A percentile compares a stretch with the other conserved stretches of the same genome.
phyloP scores from a whole-genome alignment of 2,888 invertebrate species.

The Cephus rjabovi region DNA sequence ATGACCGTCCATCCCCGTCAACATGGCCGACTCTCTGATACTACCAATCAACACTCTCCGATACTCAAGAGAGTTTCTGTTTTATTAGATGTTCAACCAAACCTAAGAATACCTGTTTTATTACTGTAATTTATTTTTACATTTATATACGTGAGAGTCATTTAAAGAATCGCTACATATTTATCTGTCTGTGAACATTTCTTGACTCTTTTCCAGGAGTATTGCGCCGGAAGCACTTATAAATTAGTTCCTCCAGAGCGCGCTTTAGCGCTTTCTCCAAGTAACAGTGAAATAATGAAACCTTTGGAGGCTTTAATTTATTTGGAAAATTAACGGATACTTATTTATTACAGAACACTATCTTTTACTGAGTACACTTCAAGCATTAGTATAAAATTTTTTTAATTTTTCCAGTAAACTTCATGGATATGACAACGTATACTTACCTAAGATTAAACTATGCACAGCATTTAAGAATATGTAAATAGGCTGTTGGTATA shows the following conservation, averaged over 20 bases:
- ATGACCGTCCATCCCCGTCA: constrained; percentile 19
- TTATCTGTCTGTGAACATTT: neutral
- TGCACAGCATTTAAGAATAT: neutral
- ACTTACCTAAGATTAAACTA: neutral
- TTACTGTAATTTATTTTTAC: neutral
- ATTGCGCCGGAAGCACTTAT: neutral
- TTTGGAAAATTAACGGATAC: neutral
- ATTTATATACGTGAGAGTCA: neutral
- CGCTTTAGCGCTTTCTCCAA: neutral
- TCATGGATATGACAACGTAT: neutral
- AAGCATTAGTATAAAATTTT: neutral
- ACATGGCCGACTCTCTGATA: constrained; percentile 16
- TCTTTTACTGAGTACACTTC: neutral
- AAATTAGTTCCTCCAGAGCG: constrained; percentile 1
- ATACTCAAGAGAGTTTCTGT: constrained; percentile 17
- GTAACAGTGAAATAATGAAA: neutral
- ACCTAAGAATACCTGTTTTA: neutral
- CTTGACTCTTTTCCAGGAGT: neutral
- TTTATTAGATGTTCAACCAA: neutral
- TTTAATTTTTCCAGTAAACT: neutral
- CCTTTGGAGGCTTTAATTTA: neutral
- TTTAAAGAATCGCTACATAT: neutral
- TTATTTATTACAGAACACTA: neutral
- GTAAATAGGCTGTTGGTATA: neutral
- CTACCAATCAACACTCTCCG: constrained; percentile 10